These are phyloP conservation scores for Indri indri DNA, from an alignment of 2,113 vertebrate genomes.

Conservation along the genomic window DNA sequence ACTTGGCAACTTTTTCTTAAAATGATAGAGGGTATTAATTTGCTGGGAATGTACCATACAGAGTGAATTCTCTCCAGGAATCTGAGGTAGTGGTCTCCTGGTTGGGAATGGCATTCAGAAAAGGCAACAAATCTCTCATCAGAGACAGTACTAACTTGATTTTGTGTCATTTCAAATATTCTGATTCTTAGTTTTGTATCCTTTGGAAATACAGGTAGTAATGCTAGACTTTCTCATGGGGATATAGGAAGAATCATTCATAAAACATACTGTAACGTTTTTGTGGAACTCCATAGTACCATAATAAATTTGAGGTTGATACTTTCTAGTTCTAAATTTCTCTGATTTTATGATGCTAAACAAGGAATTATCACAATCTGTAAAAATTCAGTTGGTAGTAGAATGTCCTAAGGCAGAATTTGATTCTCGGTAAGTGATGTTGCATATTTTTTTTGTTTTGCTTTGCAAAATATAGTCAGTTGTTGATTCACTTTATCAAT, in stretches of 20 bases:
- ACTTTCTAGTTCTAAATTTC: slow-evolving; percentile 49
- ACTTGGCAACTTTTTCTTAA: background rate
- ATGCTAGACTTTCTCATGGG: background rate
- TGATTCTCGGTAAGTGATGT: slow-evolving; percentile 36
- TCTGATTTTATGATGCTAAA: slow-evolving; percentile 46
- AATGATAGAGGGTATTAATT: background rate
- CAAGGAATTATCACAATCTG: slow-evolving; percentile 26
- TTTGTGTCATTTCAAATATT: background rate
- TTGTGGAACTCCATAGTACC: slow-evolving; percentile 41
- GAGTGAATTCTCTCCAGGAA: background rate
- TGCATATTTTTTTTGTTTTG: slow-evolving; percentile 27
- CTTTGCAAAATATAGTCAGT: slow-evolving; percentile 29
- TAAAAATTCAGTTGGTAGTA: slow-evolving; percentile 33
- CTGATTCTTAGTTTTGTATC: background rate
- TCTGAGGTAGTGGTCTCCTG: background rate
- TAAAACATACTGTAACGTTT: slow-evolving; percentile 41
- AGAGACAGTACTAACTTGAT: background rate
- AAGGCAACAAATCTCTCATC: background rate
- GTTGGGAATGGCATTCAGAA: background rate
- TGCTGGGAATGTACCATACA: background rate
- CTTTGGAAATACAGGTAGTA: background rate
- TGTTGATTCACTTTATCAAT: slow-evolving; percentile 34
- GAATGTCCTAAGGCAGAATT: slow-evolving; percentile 26
- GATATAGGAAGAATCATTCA: slow-evolving; percentile 10
- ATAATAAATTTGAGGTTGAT: slow-evolving; percentile 30